Base-by-base conservation (phyloP, 2,888 invertebrate genomes). In the Fragum fragum region DNA sequence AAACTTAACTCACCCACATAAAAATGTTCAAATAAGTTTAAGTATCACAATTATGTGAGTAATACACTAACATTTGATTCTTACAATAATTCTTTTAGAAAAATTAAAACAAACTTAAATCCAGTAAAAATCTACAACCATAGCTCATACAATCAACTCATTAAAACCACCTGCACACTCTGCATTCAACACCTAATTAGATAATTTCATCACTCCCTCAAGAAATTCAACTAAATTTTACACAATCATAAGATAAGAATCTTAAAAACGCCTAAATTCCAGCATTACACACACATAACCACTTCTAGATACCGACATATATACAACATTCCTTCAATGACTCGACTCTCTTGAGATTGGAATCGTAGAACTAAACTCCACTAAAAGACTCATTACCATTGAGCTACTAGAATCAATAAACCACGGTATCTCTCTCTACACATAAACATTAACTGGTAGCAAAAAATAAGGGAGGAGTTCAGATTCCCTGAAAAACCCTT, bases 401-500 rank as follows among this genome's bases (percentile, higher is more conserved):
- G 42, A 66, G 42, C 66, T 26, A 66, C 66, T 23, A 39, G 23
- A 42, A 66, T 66, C 66, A 66, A 66, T 66, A 66, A 66, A 66
- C 66, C 66, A 42, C 0, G 2, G 47, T 36, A 36, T 36, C 32
- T 66, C 32, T 36, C 42, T 42, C 42, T 42, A 39, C 23, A 39
- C 39, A 66, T 66, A 66, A 66, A 66, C 66, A 66, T 42, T 66
- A 42, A 36, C 57, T 14, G 66, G 66, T 23, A 66, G 66, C 11
- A 66, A 42, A 66, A 66, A 61, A 61, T 61, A 66, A 42, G 39
- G 66, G 42, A 42, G 66, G 6, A n/a, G 57, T 29, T 63, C 32
- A 63, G 63, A 16, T 36, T 63, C 63, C 36, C 18, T 63, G n/a
- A 63, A 57, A 21, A 57, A 57, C 28, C 23, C 14, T 28, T 28